Evolutionary conservation across 2,888 invertebrate species (phyloP), one percentile per base, ranked within the genome.

Genomic region (Luperina nickerlii): DNA sequence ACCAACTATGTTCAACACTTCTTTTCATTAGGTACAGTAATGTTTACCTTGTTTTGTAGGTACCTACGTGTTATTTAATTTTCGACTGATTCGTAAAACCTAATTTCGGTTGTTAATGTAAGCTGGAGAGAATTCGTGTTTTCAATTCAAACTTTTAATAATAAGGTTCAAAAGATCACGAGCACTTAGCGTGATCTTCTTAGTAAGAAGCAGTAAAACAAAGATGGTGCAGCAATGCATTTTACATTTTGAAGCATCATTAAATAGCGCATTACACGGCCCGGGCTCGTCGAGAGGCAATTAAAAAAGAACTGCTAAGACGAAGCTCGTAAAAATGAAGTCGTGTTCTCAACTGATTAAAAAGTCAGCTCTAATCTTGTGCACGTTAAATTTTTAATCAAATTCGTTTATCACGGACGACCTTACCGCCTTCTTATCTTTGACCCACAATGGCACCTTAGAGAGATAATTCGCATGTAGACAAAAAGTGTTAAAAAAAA

Each of bases 171-270:
- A 63, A 79, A 68, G 65, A 76, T 78, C 71, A 79, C 57, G 69
- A 82, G 76, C 77, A 81, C 86, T 83, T 79, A 78, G 66, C 74
- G 68, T 78, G 92, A 92, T 94, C 92, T 92, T 92, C 92, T 93
- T 91, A 92, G 89, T 79, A 90, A 90, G 89, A 83, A 91, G 92
- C 92, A 92, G 92, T 95, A 94, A 95, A 95, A 94, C 94, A 94
- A 95, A 96, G 94, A 95, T 95, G 94, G 93, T 95, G 96, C 95
- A 95, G 94, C 95, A 96, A 95, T 96, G 96, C 96, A 95, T 95
- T 96, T 96, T 94, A 96, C 95, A 96, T 96, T 96, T 96, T 96
- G 94, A 96, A 95, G 95, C 94, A 95, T 96, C 96, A 95, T 96
- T 96, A 96, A 96, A 96, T 95, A 94, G 94, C 95, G 94, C 94